Conservation (phyloP, 2,797 vertebrate genomes). For the Parotocinclus haroldoi region DNA sequence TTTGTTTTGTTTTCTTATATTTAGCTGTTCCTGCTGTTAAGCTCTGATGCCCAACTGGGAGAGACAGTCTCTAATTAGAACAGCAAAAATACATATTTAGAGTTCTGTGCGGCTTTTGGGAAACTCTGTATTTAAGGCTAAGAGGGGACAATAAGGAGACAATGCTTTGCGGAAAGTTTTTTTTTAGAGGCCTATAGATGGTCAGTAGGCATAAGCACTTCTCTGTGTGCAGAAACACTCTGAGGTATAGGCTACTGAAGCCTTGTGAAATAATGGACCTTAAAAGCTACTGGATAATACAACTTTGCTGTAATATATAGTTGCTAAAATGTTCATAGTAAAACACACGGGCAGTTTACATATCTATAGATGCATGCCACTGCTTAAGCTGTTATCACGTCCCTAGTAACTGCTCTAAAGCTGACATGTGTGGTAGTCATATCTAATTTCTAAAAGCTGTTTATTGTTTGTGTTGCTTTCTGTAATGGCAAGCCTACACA, state of each 20-base stretch:
- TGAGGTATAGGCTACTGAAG: too few relatives aligned
- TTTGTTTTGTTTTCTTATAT: constrained; percentile 75
- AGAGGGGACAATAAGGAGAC: constrained; percentile 72
- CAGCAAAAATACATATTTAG: constrained; percentile 77
- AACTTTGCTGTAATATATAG: too few relatives aligned
- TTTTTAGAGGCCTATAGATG: constrained; percentile 19
- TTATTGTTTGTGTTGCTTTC: constrained; percentile 44
- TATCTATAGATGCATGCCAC: too few relatives aligned
- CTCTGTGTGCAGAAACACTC: not conserved
- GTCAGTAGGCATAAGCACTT: not conserved
- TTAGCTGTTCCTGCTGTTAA: constrained; percentile 68
- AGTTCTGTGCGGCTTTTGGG: constrained; percentile 67
- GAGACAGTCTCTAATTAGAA: constrained; percentile 74
- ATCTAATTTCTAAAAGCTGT: constrained; percentile 54
- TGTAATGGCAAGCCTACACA: constrained; percentile 48
- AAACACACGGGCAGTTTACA: too few relatives aligned
- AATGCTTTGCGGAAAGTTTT: constrained; percentile 53
- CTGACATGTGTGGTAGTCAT: constrained; percentile 44
- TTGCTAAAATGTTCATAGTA: too few relatives aligned
- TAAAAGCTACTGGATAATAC: too few relatives aligned
- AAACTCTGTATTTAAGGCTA: constrained; percentile 72
- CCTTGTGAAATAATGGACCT: too few relatives aligned
- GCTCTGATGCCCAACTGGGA: constrained; percentile 63
- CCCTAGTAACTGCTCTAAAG: constrained; percentile 24
- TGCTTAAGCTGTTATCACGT: too few relatives aligned